Evolutionary conservation across 2,113 vertebrate species (phyloP), one percentile per base, ranked within the genome.

Genomic region (Hemiprocne comata): DNA sequence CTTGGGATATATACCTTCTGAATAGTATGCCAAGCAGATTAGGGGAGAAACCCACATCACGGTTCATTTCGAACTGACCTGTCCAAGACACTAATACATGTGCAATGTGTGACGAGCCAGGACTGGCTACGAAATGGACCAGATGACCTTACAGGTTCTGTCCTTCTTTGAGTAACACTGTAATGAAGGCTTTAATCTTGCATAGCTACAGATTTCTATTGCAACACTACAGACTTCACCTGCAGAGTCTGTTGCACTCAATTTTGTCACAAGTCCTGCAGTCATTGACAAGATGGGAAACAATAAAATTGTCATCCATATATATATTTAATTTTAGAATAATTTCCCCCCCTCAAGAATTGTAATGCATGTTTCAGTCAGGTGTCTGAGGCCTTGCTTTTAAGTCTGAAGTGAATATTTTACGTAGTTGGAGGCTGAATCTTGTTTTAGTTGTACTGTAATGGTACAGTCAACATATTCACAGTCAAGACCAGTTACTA

Each of bases 371-470:
- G 46, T 80, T 96, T 91, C 65, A 64, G 55, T 94, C 73, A 66
- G 74, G 61, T 23, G 36, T 96, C 72, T 61, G 54, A 92, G 82
- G 65, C 42, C 55, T 96, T 91, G 24, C 24, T 95, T 53, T 93
- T 75, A 71, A 94, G 34, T 93, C 53, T 76, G 91, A 89, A 80
- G 53, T 10, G 11, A 85, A 25, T 89, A 77, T 92, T 97, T 91
- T 70, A 89, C 51, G 9, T 91, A 82, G 44, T 95, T 86, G 87
- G 48, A 92, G 79, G 29, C 62, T 66, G 44, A 92, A 57, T 87
- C 91, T 93, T 95, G 26, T 40, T 97, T 87, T 62, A 86, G 38
- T 75, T 91, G 64, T 61, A n/a, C 54, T 85, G 44, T 73, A 64
- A 36, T 93, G 19, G 48, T n/a, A 9, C 6, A 73, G 61, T 15